Evolutionary conservation across 2,113 vertebrate species (phyloP).

Genomic region (Anas platyrhynchos): DNA sequence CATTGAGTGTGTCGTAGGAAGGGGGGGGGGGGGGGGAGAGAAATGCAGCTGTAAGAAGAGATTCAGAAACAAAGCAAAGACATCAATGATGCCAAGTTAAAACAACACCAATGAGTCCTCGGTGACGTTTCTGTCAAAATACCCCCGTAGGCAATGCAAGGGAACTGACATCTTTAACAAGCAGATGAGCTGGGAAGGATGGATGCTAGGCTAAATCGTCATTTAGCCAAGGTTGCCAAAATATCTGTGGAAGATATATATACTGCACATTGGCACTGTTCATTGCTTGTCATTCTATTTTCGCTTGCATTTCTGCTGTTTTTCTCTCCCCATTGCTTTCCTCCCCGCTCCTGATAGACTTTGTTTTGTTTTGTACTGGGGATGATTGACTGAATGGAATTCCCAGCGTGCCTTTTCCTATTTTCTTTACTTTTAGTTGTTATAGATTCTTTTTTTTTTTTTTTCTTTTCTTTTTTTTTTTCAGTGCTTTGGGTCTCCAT

Average conservation of each 20-base stretch:
- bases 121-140: not conserved
- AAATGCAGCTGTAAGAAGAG: not conserved
- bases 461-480: not conserved
- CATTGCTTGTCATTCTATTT: not conserved
- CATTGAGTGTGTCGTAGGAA: not conserved
- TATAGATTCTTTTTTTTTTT: not conserved
- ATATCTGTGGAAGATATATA: not conserved
- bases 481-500: not conserved
- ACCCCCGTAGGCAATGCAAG: not conserved
- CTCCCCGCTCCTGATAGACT: not conserved
- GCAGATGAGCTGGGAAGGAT: not conserved
- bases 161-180: not conserved
- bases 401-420: not conserved
- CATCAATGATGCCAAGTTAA: not conserved
- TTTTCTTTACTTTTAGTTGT: not conserved
- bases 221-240: not conserved
- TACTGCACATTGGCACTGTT: not conserved
- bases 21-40: not conserved
- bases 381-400: not conserved
- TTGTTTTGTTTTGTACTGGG: not conserved
- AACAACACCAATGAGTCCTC: not conserved
- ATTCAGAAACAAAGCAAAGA: not conserved
- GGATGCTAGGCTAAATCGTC: not conserved
- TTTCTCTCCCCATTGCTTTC: not conserved
- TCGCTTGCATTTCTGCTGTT: not conserved